Evolutionary conservation across 2,113 vertebrate genomes (phyloP).

Genomic region (Cololabis saira): DNA sequence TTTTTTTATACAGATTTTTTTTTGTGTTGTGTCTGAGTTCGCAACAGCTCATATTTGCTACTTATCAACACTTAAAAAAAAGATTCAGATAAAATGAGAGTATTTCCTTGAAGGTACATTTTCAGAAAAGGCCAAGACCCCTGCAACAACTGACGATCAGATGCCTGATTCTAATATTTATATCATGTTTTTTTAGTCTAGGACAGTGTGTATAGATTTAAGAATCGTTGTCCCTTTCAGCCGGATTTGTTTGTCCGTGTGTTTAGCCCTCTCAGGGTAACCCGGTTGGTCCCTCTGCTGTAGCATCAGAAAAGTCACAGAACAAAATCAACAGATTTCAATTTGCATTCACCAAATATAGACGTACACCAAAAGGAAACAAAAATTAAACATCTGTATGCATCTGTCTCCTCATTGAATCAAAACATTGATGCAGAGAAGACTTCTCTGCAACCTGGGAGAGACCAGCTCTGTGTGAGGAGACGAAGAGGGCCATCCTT

Average conservation of each 20-base stretch:
- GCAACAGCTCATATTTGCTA: no score
- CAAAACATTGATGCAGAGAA: conserved; percentile 36
- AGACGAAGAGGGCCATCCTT: conserved; percentile 51
- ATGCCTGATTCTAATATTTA: no score
- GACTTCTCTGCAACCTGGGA: conserved; percentile 48
- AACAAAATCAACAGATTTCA: conserved; percentile 9
- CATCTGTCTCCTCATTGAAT: conserved; percentile 36
- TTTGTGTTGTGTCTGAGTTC: no score
- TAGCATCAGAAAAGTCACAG: conserved; percentile 23
- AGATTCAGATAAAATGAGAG: neutral
- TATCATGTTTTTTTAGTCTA: no score
- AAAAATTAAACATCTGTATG: conserved; percentile 43
- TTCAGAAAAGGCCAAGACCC: no score
- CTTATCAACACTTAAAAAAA: no score
- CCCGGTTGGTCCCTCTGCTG: conserved; percentile 56
- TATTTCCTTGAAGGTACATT: no score
- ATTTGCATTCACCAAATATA: neutral
- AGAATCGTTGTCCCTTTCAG: no score
- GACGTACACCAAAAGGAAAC: conserved; percentile 33
- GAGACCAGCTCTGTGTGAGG: conserved; percentile 71
- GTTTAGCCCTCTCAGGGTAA: conserved; percentile 7
- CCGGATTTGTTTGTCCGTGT: neutral
- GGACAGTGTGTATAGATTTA: no score
- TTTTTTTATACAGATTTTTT: no score
- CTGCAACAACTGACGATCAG: no score